Evolutionary conservation across 2,797 vertebrate species (phyloP), one percentile per base, ranked within the genome.

Genomic region (Xiphophorus birchmanni): DNA sequence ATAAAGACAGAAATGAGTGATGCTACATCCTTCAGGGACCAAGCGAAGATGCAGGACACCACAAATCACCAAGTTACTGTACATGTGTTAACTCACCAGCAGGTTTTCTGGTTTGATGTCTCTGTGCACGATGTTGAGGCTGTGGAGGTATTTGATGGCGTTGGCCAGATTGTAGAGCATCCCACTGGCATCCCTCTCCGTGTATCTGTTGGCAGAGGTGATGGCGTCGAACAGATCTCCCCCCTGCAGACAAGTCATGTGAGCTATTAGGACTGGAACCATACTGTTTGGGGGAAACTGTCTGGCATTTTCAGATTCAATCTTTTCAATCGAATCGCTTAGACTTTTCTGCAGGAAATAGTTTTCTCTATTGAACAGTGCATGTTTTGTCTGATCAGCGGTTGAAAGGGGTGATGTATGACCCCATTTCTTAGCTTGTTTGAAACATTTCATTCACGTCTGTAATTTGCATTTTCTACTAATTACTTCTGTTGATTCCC

Each of bases 31-130:
- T 82, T 90, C 86, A 52, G 75, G 48, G 42, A 44, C 52, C n/a
- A 54, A 42, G 74, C 52, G 21, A 35, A 50, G 50, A 21, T 1
- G 6, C 11, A 42, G 65, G 67, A 78, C 23, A 44, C n/a, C 26
- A 26, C 2, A 75, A 58, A 75, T 80, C 75, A 1, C 69, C 76
- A 80, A 75, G 74, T 84, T 81, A 82, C 10, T 56, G 26, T 23
- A 35, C 7, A 65, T 3, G 32, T 0, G 23, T 65, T 75, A 74
- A 87, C 94, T 97, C 96, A 99, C 98, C 97, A 99, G 95, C 81
- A 99, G 96, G 91, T 99, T 99, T 88, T 99, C 98, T 0, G 98
- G 98, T 89, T 99, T 99, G 94, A 99, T 99, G 96, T 99, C 98
- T 72, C 98, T 97, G 93, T 99, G 98, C 84, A 99, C 98, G 4